Evolutionary conservation across 2,797 vertebrate genomes (phyloP).

Genomic region (Rhabdomys pumilio): DNA sequence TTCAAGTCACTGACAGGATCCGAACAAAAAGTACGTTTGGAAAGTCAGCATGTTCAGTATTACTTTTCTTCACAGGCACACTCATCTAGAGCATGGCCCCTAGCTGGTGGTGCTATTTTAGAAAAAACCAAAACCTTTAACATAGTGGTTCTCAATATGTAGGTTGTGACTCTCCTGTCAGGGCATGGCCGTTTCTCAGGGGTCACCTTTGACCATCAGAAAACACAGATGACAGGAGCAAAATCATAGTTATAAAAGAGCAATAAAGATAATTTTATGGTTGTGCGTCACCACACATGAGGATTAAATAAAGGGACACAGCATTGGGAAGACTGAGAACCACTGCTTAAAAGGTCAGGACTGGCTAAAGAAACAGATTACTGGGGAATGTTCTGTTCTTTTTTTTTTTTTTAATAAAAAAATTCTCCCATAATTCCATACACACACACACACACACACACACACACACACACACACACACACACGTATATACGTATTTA

Average conservation of each 20-base stretch:
- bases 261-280: not conserved
- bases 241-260: not conserved
- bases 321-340: not conserved
- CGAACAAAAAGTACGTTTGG: not conserved
- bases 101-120: not conserved
- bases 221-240: not conserved
- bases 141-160: not conserved
- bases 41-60: not conserved
- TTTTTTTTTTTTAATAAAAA: not conserved
- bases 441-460: not conserved
- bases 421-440: not conserved
- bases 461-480: not conserved
- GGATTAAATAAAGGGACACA: not conserved
- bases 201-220: not conserved
- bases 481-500: not conserved
- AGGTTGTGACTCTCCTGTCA: not conserved
- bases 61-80: not conserved
- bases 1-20: not conserved
- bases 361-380: not conserved
- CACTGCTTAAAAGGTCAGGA: not conserved
- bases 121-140: not conserved
- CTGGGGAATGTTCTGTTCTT: not conserved
- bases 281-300: not conserved
- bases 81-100: not conserved
- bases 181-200: not conserved